A percentile compares a stretch with the other conserved stretches of the same genome.
Evolutionary conservation across 2,888 invertebrate genomes (phyloP).

Genomic region (Drosophila barbarae): DNA sequence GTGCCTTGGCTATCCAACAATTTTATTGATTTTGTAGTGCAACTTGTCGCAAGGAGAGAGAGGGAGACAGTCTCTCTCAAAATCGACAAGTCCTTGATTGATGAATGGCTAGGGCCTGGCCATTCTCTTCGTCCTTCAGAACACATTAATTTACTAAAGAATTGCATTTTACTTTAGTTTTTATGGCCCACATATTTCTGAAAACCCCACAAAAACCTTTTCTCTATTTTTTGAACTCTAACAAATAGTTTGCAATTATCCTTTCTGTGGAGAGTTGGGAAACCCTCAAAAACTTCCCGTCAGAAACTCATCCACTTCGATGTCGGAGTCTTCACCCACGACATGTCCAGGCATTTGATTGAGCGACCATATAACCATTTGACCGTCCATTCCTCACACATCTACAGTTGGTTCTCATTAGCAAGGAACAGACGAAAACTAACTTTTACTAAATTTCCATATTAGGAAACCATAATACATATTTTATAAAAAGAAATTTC

Average conservation of each 20-base stretch:
- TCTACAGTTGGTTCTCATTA: constrained; percentile 12
- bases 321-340: not conserved
- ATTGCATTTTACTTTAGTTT: constrained; percentile 33
- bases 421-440: not conserved
- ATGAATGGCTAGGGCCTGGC: constrained; percentile 23
- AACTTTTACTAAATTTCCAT: not conserved
- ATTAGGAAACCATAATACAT: not conserved
- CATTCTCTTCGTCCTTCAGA: constrained; percentile 3
- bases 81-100: constrained; percentile 52
- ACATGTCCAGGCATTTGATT: constrained; percentile 37
- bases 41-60: not conserved
- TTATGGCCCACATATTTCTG: constrained; percentile 27
- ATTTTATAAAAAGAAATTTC: not conserved
- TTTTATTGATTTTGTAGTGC: constrained; percentile 52
- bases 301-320: constrained; percentile 12
- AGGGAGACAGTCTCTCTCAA: not conserved
- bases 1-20: not conserved
- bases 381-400: constrained; percentile 14
- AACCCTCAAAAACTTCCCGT: not conserved
- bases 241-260: constrained; percentile 40
- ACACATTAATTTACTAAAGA: constrained; percentile 37
- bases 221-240: constrained; percentile 1
- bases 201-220: constrained; percentile 2
- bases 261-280: not conserved
- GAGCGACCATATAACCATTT: constrained; percentile 38